Base-by-base conservation (phyloP, 2,888 invertebrate genomes). In the Pristionchus mayeri region DNA sequence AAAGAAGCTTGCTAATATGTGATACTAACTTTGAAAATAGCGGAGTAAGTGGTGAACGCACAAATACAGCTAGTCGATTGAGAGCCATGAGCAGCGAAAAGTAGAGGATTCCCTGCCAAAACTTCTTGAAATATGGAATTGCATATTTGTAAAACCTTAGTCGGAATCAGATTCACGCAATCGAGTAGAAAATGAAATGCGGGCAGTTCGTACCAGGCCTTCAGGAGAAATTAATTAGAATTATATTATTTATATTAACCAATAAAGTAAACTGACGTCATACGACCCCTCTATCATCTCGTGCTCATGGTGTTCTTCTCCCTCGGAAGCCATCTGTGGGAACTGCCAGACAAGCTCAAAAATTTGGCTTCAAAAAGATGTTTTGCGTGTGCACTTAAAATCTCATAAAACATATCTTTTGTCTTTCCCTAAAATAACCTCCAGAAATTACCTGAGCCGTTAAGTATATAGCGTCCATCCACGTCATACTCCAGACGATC, bases 401-500 rank as follows among this genome's bases (percentile, higher is more conserved):
- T n/a, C n/a, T n/a, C n/a, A n/a, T n/a, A n/a, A n/a, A n/a, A n/a
- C n/a, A n/a, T n/a, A n/a, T n/a, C n/a, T n/a, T n/a, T n/a, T 13
- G 16, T 3, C n/a, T n/a, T n/a, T n/a, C n/a, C n/a, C n/a, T n/a
- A n/a, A n/a, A n/a, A n/a, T n/a, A n/a, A n/a, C n/a, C n/a, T n/a
- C n/a, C n/a, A n/a, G 24, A 54, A 54, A 1, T n/a, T 16, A 67
- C 67, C 67, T 34, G 37, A 67, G 18, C 7, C 6, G 37, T n/a
- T 34, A 67, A 37, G 37, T 67, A 67, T 21, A 67, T 67, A 9
- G 67, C 16, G 67, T 67, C 67, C 67, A 67, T 67, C 37, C 67
- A 67, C 37, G 67, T 67, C 67, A 67, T 67, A n/a, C 67, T 67
- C 67, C 67, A 67, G n/a, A 67, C 67, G 21, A 67, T 67, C 67